Evolutionary conservation across 2,888 invertebrate species (phyloP).

Genomic region (Eugnorisma glareosa): DNA sequence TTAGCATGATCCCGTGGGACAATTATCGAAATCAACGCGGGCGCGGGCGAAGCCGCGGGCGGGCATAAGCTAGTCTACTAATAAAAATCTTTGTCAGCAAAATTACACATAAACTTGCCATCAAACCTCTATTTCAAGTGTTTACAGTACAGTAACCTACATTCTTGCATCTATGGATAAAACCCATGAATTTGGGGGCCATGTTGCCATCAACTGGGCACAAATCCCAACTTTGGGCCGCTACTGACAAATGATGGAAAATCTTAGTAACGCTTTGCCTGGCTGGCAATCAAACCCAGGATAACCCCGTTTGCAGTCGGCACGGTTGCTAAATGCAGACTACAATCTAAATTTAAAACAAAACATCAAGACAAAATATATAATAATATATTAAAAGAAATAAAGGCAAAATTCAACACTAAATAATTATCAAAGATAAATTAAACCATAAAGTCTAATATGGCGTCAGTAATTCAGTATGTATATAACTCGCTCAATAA

Average conservation of each 20-base stretch:
- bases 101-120: neutral
- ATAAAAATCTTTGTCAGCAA: neutral
- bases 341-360: neutral
- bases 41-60: no score
- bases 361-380: neutral
- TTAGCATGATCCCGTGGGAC: no score
- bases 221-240: neutral
- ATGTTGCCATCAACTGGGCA: neutral
- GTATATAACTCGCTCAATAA: neutral
- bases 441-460: neutral
- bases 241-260: neutral
- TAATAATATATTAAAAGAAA: neutral
- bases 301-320: no score
- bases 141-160: neutral
- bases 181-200: neutral
- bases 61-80: no score
- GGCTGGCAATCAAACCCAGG: neutral
- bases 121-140: neutral
- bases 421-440: conserved; percentile 6
- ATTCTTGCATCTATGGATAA: neutral
- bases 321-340: neutral
- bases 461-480: conserved; percentile 29
- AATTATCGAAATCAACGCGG: no score
- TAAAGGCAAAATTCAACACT: neutral
- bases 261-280: neutral